A percentile compares a stretch with the other conserved stretches of the same genome.
Conservation (phyloP, 2,797 vertebrate species). For the Enteromius paludinosus region DNA sequence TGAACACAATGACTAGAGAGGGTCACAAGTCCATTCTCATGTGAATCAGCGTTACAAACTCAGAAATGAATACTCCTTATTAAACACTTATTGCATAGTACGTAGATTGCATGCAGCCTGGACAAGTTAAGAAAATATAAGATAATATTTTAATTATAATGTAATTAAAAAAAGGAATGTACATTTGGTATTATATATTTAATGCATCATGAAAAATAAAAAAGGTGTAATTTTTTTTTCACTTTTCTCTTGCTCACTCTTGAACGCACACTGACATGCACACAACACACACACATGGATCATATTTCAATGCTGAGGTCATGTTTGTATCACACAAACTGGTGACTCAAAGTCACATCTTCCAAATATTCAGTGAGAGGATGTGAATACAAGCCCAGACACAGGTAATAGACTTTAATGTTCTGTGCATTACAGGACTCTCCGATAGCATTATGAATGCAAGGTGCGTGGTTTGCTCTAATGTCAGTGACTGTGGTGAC, state of each 20-base stretch:
- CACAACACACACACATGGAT: not conserved
- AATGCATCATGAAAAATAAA: not conserved
- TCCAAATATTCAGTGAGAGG: constrained; percentile 6
- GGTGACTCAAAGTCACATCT: not conserved
- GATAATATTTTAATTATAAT: not conserved
- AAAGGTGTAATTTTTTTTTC: not conserved
- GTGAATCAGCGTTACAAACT: not conserved
- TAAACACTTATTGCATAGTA: not conserved
- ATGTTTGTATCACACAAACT: constrained; percentile 1
- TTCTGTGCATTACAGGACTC: constrained; percentile 9
- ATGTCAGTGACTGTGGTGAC: constrained; percentile 65
- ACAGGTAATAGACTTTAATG: constrained; percentile 29
- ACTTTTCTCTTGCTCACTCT: not conserved
- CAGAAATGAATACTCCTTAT: not conserved
- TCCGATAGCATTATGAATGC: constrained; percentile 29
- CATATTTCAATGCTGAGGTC: not conserved
- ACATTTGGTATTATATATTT: not conserved
- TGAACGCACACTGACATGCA: not conserved
- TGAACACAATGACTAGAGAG: constrained; percentile 62
- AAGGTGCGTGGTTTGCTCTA: constrained; percentile 35
- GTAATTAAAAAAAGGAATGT: not conserved
- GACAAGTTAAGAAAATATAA: not conserved
- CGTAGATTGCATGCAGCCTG: not conserved
- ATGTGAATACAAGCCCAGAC: not conserved
- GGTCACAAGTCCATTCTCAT: constrained; percentile 47